phyloP scores from a whole-genome alignment of 2,113 vertebrate species.

The Mustela nigripes region DNA sequence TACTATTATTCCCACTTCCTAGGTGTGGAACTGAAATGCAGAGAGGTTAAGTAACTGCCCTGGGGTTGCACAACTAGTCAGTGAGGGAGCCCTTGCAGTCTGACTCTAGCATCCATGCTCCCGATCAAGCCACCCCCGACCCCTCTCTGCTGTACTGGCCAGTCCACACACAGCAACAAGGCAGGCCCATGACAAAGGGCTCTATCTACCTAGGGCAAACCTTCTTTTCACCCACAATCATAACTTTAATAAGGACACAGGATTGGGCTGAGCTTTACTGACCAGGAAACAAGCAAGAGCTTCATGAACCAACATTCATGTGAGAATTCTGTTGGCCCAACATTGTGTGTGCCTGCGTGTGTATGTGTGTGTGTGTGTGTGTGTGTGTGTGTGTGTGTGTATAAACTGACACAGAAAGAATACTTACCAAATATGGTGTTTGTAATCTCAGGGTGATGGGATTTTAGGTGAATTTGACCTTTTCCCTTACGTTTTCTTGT shows the following conservation, averaged over 20 bases:
- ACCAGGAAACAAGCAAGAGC: not conserved
- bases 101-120: not conserved
- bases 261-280: not conserved
- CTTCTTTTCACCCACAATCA: not conserved
- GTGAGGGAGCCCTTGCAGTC: not conserved
- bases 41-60: not conserved
- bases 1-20: not conserved
- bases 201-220: not conserved
- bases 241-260: not conserved
- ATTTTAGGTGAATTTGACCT: not conserved
- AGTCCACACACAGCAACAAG: too few species aligned
- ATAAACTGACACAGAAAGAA: not conserved
- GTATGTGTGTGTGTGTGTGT: not conserved
- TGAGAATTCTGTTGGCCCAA: not conserved
- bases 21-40: not conserved
- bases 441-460: not conserved
- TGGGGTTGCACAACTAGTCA: not conserved
- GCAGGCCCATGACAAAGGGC: too few species aligned
- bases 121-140: rapidly evolving
- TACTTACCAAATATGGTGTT: not conserved
- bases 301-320: not conserved
- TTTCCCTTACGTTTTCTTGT: not conserved
- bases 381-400: not conserved
- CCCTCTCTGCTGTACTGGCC: rapidly evolving
- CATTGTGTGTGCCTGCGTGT: rapidly evolving